A percentile compares a stretch with the other conserved stretches of the same genome.
Evolutionary conservation across 2,797 vertebrate genomes (phyloP).

Genomic region (Dipus sagitta): DNA sequence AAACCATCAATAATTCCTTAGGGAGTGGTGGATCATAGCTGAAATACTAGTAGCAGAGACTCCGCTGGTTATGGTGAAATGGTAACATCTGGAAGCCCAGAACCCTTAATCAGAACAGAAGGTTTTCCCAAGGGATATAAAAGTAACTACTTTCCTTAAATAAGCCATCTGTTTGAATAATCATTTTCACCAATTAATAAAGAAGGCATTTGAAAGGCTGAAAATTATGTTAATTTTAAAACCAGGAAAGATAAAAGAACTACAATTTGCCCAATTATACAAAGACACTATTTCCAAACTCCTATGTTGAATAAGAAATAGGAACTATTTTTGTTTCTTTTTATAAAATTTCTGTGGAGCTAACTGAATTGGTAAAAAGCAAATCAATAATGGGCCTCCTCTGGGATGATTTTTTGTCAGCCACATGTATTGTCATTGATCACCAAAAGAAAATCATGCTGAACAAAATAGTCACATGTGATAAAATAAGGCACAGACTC

Average conservation of each 20-base stretch:
- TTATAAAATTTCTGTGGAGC: conserved; percentile 8
- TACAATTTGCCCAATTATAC: background rate
- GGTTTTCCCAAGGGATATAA: conserved; percentile 53
- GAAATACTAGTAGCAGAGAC: conserved; percentile 57
- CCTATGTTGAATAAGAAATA: background rate
- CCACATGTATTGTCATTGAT: conserved; percentile 5
- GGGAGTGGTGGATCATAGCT: background rate
- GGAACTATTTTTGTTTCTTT: conserved; percentile 9
- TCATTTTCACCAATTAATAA: conserved; percentile 71
- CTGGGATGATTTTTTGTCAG: conserved; percentile 33
- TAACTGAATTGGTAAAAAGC: conserved; percentile 12
- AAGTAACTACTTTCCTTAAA: conserved; percentile 65
- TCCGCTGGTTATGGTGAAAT: conserved; percentile 52
- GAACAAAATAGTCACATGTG: background rate
- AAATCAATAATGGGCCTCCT: conserved; percentile 47
- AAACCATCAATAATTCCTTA: background rate
- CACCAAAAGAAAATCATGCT: background rate
- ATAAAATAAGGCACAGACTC: background rate
- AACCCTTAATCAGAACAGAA: conserved; percentile 49
- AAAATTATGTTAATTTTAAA: conserved; percentile 59
- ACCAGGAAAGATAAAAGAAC: conserved; percentile 30
- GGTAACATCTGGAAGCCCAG: conserved; percentile 51
- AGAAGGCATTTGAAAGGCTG: conserved; percentile 49
- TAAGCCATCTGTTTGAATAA: conserved; percentile 68
- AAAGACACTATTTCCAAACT: background rate